Conservation (phyloP, 2,113 vertebrate species). For the Dromaius novaehollandiae region DNA sequence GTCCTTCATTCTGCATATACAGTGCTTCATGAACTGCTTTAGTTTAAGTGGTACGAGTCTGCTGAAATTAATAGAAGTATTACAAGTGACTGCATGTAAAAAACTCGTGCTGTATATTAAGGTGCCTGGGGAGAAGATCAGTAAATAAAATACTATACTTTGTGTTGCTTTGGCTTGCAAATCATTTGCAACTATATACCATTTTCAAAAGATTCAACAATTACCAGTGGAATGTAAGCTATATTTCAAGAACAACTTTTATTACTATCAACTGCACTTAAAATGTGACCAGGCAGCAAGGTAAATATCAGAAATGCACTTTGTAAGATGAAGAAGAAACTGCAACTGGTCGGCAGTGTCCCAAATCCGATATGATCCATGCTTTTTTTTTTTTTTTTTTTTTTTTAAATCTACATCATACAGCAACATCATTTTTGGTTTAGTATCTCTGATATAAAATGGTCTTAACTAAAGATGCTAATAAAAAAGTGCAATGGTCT, state of each 20-base stretch:
- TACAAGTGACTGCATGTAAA: not conserved
- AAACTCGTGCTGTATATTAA: not conserved
- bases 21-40: no score
- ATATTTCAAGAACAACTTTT: not conserved
- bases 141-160: not conserved
- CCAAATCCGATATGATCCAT: not conserved
- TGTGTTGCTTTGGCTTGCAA: not conserved
- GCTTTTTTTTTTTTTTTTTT: no score
- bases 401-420: no score
- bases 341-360: not conserved
- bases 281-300: not conserved
- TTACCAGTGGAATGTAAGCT: not conserved
- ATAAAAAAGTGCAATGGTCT: not conserved
- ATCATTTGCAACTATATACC: not conserved
- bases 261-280: not conserved
- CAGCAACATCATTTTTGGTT: not conserved
- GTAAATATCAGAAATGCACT: not conserved
- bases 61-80: not conserved
- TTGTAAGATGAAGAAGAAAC: not conserved
- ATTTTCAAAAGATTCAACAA: not conserved
- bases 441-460: not conserved
- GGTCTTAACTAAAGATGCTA: not conserved
- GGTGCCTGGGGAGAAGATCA: rapidly evolving
- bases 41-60: not conserved
- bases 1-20: not conserved